Evolutionary conservation across 2,113 vertebrate species (phyloP), one percentile per base, ranked within the genome.

Genomic region (Muscicapa adusta): DNA sequence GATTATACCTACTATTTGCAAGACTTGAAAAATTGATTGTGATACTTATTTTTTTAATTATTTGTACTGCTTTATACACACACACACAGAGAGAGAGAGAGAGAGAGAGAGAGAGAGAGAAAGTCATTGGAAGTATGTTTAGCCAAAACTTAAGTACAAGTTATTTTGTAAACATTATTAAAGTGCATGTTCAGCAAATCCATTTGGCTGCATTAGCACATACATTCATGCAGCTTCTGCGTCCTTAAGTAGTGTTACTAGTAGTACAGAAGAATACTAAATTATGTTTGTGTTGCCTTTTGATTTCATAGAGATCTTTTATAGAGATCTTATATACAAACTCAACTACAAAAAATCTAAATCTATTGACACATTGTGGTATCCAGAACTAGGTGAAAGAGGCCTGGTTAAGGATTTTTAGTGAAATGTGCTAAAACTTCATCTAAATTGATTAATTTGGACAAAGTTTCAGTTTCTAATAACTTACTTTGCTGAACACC

Each of bases 161-260:
- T 77, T 95, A 89, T 94, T 96, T 96, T 94, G 93, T 88, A 94
- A 95, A 83, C 53, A 92, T 90, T 89, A 89, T 92, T 94, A 89
- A 95, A 96, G 43, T 89, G 75, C 79, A 53, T 53, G 47, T 84
- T 95, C 91, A 95, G 74, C 71, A 94, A 89, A 90, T 93, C 71
- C 56, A 75, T 94, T 88, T 95, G 80, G 75, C 94, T 92, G 71
- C 43, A 53, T 83, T 88, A 91, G 33, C 72, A 65, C 4, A 19
- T 81, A 92, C 72, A 81, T 89, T 50, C 48, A 77, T 53, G 45
- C 66, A 91, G 66, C 47, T 92, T 86, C 28, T 75, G 50, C 82
- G 47, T 68, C 38, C 53, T 87, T 66, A 43, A 22, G 34, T 56
- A 74, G 60, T 40, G 48, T 38, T 95, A 74, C 31, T 47, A 40